phyloP scores from a whole-genome alignment of 2,113 vertebrate genomes.

The Andinoacara biseriatus region DNA sequence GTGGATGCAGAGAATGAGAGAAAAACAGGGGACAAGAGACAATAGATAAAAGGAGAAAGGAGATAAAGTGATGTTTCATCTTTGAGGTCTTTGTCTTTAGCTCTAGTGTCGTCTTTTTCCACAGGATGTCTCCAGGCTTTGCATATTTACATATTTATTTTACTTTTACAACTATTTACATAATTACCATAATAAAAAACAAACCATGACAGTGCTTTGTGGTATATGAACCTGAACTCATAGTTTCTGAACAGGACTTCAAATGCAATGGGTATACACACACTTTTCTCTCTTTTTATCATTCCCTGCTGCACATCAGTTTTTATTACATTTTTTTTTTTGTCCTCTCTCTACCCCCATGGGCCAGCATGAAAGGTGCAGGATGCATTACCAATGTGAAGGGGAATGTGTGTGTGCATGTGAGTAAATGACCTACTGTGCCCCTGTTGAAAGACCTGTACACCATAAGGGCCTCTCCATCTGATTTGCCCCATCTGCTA shows the following conservation, averaged over 20 bases:
- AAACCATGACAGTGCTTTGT: constrained; percentile 8
- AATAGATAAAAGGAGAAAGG: constrained; percentile 4
- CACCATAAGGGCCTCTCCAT: constrained; percentile 52
- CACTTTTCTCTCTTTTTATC: neutral
- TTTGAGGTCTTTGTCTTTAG: constrained; percentile 32
- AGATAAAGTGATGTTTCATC: constrained; percentile 35
- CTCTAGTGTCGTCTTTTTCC: constrained; percentile 31
- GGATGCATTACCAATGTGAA: constrained; percentile 31
- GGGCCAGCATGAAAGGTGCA: constrained; percentile 8
- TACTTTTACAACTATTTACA: constrained; percentile 56
- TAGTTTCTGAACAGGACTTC: constrained; percentile 7
- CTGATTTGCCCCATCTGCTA: constrained; percentile 74
- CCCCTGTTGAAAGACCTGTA: constrained; percentile 44
- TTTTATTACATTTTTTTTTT: constrained; percentile 21
- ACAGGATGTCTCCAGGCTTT: constrained; percentile 36
- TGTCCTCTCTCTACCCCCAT: constrained; percentile 27
- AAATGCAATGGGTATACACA: neutral
- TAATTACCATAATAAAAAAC: constrained; percentile 48
- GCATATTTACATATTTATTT: constrained; percentile 53
- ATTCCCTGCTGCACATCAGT: neutral
- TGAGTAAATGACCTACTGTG: constrained; percentile 38
- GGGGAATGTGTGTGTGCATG: neutral
- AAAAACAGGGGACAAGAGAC: neutral
- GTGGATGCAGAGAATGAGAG: neutral
- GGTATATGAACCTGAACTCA: constrained; percentile 38